Evolutionary conservation across 2,797 vertebrate genomes (phyloP).

Genomic region (Lophura swinhoii): DNA sequence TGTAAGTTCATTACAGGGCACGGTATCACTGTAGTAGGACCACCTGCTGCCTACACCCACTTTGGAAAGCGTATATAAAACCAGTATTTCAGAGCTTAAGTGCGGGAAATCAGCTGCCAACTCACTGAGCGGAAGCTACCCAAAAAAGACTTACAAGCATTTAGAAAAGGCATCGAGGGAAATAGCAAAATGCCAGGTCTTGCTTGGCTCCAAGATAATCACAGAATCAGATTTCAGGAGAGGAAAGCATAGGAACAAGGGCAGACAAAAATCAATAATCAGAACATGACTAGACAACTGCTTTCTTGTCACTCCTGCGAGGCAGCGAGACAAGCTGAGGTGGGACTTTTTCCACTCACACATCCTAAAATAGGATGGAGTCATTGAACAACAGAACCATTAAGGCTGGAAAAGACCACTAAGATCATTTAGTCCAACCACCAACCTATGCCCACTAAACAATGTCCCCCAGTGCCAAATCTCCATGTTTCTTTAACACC

Average conservation of each 20-base stretch:
- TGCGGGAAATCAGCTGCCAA: neutral
- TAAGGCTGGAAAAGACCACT: too few species aligned
- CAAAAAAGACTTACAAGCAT: neutral
- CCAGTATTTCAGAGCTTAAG: neutral
- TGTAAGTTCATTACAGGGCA: neutral
- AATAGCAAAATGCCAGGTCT: neutral
- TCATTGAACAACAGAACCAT: too few species aligned
- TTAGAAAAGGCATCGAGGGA: fast-evolving
- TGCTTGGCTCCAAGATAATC: fast-evolving
- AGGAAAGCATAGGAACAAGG: fast-evolving
- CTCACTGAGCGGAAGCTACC: neutral
- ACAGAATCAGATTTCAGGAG: neutral
- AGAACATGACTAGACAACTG: neutral
- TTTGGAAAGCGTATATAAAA: fast-evolving
- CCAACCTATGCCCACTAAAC: too few species aligned
- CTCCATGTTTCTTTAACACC: too few species aligned
- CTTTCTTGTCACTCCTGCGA: fast-evolving
- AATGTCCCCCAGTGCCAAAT: too few species aligned
- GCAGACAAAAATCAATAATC: neutral
- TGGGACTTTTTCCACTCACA: fast-evolving
- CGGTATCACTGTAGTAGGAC: neutral
- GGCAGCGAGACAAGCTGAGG: fast-evolving
- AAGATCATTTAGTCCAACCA: too few species aligned
- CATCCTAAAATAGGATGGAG: too few species aligned
- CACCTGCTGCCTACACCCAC: neutral